Base-by-base conservation (phyloP, 2,797 vertebrate species). In the Aeoliscus strigatus region DNA sequence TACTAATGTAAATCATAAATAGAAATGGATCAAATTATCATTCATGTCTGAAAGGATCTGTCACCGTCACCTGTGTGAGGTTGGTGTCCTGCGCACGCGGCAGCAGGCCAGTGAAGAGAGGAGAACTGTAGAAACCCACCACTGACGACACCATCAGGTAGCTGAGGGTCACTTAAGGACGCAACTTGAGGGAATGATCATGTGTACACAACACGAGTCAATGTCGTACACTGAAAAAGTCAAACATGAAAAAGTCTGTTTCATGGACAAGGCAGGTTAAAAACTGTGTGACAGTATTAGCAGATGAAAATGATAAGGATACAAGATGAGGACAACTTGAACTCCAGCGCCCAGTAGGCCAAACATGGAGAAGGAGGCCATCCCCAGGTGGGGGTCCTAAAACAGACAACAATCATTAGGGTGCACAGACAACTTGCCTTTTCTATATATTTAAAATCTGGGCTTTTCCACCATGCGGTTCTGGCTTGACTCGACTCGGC, bases 301-400 rank as follows among this genome's bases (percentile, higher is more conserved):
- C 1, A 16, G 3, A 18, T 23, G 6, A 39, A 15, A 14, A 9
- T n/a, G 9, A 24, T 43, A n/a, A 95, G 91, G 94, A 98, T 98
- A 98, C 93, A 99, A 88, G 66, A 99, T 97, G 26, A 99, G 92
- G 65, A 99, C 37, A 3, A 98, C 93, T 80, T 99, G 94, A 67
- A 98, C 84, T 14, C 91, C 83, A 12, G 96, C 94, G n/a, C 96
- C 96, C 1, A 98, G 89, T 24, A 91, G 93, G 9, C 96, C 96
- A 0, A 99, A 91, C 84, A 93, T 89, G 10, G 95, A 98, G 79
- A 98, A 96, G 43, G 95, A 99, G 47, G 90, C 93, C 70, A 90
- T 89, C 28, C 96, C 95, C 39, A 99, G 82, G 18, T 88, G 89
- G 0, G 93, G 88, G 1, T 89, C 93, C 96, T 99, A 14, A 49